Conservation (phyloP, 2,888 invertebrate genomes). For the Mermis nigrescens region DNA sequence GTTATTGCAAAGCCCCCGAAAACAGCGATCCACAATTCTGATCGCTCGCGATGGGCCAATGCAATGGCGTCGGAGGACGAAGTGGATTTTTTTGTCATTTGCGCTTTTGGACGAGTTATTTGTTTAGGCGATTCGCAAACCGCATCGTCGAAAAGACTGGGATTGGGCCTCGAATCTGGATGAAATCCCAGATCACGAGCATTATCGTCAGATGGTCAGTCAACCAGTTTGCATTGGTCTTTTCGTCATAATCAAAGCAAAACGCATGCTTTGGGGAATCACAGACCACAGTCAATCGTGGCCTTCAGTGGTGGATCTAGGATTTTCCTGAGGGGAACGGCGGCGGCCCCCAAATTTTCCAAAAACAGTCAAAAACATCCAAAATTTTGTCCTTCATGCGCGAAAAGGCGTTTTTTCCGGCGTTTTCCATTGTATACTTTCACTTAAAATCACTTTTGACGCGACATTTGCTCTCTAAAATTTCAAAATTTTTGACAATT, state of each 20-base stretch:
- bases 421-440: no score
- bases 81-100: not conserved
- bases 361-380: no score
- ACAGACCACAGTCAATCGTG: not conserved
- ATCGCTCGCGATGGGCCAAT: not conserved
- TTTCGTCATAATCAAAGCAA: not conserved
- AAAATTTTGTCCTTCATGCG: no score
- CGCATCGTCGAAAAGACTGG: not conserved
- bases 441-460: no score
- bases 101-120: not conserved
- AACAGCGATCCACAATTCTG: not conserved
- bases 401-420: no score
- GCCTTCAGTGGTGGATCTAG: no score
- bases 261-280: not conserved
- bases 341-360: no score
- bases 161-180: not conserved
- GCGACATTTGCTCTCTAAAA: no score
- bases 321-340: no score
- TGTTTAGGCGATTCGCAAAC: not conserved
- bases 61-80: not conserved
- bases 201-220: not conserved
- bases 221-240: not conserved
- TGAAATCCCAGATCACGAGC: not conserved
- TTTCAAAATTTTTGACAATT: no score
- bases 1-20: not conserved